phyloP scores from a whole-genome alignment of 2,797 vertebrate species.

The Hypotaenidia philippensis region DNA sequence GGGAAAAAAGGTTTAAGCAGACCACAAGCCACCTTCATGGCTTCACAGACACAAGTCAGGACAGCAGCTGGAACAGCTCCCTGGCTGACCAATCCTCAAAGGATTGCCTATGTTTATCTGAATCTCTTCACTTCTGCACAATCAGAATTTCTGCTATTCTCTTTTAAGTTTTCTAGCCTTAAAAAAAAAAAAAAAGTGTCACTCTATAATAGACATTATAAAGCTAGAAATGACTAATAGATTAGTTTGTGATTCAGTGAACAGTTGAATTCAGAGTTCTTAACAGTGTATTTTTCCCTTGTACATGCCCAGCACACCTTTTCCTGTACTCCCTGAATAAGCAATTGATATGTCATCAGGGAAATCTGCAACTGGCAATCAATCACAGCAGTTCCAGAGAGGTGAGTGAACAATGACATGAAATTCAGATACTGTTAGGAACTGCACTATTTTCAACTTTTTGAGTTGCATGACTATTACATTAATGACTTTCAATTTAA shows the following conservation, averaged over 20 bases:
- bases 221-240: not conserved
- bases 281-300: not conserved
- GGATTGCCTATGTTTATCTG: not conserved
- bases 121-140: not conserved
- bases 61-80: not conserved
- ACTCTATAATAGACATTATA: not conserved
- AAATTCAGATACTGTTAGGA: not conserved
- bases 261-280: not conserved
- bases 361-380: conserved; percentile 25
- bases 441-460: conserved; percentile 4
- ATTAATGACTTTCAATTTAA: conserved; percentile 22
- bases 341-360: not conserved
- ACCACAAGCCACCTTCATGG: not conserved
- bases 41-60: not conserved
- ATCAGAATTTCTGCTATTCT: not conserved
- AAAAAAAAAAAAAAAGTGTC: not conserved
- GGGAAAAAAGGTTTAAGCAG: not conserved
- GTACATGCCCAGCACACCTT: not conserved
- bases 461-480: not conserved
- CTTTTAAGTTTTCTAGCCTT: not conserved
- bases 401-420: not conserved
- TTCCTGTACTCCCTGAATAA: not conserved
- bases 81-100: not conserved
- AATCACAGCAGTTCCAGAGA: not conserved
- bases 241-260: not conserved